Evolutionary conservation across 53 echinoderm and acorn worm genomes (phyloP), one percentile per base, ranked within the genome.

Genomic region (Stichopus horrens): DNA sequence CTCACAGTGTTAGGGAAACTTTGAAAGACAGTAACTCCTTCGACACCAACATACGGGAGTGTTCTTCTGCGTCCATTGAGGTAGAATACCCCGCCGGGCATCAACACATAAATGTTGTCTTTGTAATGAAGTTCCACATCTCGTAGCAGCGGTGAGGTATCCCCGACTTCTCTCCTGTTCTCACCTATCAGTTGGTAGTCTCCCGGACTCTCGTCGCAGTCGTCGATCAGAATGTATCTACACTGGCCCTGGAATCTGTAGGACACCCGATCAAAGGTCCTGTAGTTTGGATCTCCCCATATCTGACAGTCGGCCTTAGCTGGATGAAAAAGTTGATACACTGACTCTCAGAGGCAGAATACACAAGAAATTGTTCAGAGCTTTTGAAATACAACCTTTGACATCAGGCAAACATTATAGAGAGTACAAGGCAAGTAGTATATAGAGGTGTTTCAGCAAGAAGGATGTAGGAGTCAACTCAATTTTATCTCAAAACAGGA

Each of bases 241-340:
- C 94, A 94, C 19, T 90, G 92, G n/a, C 94, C 94, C 63, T 92
- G 92, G 90, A 94, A 94, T 77, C 92, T 77, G 79, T 92, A 94
- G 21, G 77, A 67, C 14, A 68, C 83, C 54, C 88, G 56, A 68
- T 92, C 94, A 54, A 90, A 92, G 55, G 94, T 94, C 71, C 76
- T 14, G 78, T 92, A 92, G 86, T 93, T 93, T 18, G 92, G 91
- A 20, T 91, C 91, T 55, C 92, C 92, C 94, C 94, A 94, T 52
- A 91, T 89, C 53, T 87, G 77, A 83, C 92, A 94, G 71, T 79
- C 76, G 10, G 89, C 92, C 76, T 89, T 91, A 53, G 91, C 91
- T 90, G 58, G 16, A 74, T 16, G 68, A 67, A 14, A n/a, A 67
- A 67, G 68, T 14, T 67, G 68, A 67, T 37, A 37, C 37, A 37